Conservation (phyloP, 2,888 invertebrate species). For the Nymphalis c-album region DNA sequence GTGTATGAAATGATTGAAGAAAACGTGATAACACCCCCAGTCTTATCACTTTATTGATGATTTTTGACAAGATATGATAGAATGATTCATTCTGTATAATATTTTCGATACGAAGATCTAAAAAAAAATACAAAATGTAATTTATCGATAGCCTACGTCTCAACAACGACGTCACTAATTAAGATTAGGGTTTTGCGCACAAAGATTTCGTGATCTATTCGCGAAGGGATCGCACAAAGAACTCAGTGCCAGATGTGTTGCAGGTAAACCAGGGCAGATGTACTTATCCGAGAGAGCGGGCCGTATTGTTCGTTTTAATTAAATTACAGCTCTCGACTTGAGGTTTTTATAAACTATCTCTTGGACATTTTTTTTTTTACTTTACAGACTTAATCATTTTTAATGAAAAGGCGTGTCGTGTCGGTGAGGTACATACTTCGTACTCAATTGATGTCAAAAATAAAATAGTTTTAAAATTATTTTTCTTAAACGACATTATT, state of each 20-base stretch:
- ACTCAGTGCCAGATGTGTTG: slow-evolving; percentile 65
- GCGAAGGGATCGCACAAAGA: slow-evolving; percentile 59
- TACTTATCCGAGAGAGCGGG: slow-evolving; percentile 38
- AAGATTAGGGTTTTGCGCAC: slow-evolving; percentile 64
- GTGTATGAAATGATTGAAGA: neutral
- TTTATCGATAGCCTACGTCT: slow-evolving; percentile 35
- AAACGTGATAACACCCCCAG: neutral
- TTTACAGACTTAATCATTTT: neutral
- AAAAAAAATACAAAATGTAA: neutral
- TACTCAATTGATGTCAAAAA: neutral
- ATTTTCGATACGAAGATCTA: neutral
- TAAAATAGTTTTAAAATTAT: neutral
- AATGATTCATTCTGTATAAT: neutral
- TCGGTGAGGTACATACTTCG: neutral
- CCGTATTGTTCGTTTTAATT: slow-evolving; percentile 65
- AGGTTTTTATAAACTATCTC: slow-evolving; percentile 1
- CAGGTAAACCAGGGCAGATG: slow-evolving; percentile 77
- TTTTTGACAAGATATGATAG: neutral
- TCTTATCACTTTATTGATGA: neutral
- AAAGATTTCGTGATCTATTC: slow-evolving; percentile 70
- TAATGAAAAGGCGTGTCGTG: neutral
- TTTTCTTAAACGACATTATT: neutral
- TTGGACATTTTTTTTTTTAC: neutral
- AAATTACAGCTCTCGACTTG: slow-evolving; percentile 55
- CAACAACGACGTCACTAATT: slow-evolving; percentile 49